phyloP scores from a whole-genome alignment of 2,113 vertebrate species.

The Montifringilla adamsi region DNA sequence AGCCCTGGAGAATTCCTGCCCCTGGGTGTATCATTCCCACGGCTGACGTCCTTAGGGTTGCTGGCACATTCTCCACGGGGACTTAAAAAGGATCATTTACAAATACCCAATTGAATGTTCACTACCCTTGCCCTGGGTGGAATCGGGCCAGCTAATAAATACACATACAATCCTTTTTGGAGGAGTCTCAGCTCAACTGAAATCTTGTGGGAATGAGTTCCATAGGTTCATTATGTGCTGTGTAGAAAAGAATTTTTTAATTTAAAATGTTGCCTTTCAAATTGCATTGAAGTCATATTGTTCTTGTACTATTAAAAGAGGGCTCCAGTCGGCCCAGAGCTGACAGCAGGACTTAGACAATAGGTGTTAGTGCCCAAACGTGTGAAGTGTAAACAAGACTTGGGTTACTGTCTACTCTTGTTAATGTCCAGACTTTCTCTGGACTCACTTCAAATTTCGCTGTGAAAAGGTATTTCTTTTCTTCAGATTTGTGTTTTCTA shows the following conservation, averaged over 20 bases:
- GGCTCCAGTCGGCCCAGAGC: background rate
- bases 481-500: background rate
- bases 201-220: background rate
- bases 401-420: background rate
- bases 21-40: background rate
- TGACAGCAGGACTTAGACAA: background rate
- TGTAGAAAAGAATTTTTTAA: background rate
- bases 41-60: background rate
- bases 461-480: background rate
- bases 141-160: background rate
- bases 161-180: accelerated
- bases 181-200: background rate
- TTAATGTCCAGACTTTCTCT: background rate
- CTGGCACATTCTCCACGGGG: background rate
- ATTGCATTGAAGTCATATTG: background rate
- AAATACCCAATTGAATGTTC: background rate
- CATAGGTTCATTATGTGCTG: background rate
- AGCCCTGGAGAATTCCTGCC: background rate
- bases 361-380: background rate
- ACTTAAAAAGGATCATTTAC: background rate
- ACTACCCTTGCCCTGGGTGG: background rate
- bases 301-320: background rate
- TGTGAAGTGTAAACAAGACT: background rate
- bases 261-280: background rate
- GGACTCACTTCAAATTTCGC: background rate